Evolutionary conservation across 2,797 vertebrate genomes (phyloP), one percentile per base, ranked within the genome.

Genomic region (Myotis planiceps): DNA sequence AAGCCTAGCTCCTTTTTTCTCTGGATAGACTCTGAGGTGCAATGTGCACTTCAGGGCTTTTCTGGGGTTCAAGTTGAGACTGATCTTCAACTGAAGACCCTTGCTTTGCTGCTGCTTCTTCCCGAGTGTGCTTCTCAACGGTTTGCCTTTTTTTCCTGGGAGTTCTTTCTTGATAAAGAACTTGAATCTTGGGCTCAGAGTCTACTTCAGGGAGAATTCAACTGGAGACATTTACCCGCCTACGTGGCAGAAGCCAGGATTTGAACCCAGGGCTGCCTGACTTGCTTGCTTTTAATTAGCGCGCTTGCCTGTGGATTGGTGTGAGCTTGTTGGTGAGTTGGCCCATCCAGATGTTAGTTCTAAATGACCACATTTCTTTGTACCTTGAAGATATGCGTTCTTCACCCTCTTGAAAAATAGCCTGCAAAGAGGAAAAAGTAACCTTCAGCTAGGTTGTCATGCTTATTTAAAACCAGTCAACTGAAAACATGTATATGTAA

Each of bases 401-500:
- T 89, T 96, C 12, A 81, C 13, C 4, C 10, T 53, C 53, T 71
- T 92, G 63, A 34, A 51, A 72, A 37, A 63, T 42, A 8, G 42
- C 55, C 12, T 71, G 8, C 9, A 9, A 3, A 12, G 23, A 74
- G 12, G 34, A 45, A 32, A 81, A 80, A 74, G 25, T 58, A 45
- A 42, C 23, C 18, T 16, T 37, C 58, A 25, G 6, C 13, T 34
- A 86, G 82, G 34, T n/a, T 29, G 45, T 78, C 39, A 42, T 18
- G 15, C 16, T 72, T 88, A 75, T 76, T 92, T 66, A 76, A 96
- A 92, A 60, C 78, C 55, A 63, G 9, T 90, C 27, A 58, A 27
- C 51, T 29, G 39, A 69, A 80, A 91, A 60, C 63, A 72, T 45
- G 21, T 32, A 25, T 75, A 32, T 51, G 39, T 5, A 93, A 60